These are phyloP conservation scores for Brachionus paranguensis DNA, from an alignment of 1,140 invertebrate genomes.

Conservation along the genomic window DNA sequence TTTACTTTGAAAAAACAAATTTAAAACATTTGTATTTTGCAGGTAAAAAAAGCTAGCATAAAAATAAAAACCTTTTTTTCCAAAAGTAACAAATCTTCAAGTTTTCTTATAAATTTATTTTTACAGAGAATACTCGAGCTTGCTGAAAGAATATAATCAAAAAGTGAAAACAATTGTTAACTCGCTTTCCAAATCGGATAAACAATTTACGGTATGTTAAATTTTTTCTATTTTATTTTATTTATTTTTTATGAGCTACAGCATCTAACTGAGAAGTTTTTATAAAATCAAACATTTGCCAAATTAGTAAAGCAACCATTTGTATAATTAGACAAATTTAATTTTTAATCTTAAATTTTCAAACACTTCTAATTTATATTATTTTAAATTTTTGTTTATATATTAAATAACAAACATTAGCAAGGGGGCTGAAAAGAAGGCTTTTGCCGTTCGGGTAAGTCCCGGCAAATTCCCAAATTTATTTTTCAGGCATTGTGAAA, in stretches of 20 bases:
- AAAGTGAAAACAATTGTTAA: constrained; percentile 28
- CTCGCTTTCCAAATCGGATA: constrained; percentile 23
- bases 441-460: too few relatives aligned
- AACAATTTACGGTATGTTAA: constrained; percentile 22
- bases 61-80: constrained; percentile 1
- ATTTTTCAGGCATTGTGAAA: too few relatives aligned
- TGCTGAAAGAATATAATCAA: constrained; percentile 30
- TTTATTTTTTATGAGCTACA: neutral
- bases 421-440: too few relatives aligned
- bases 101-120: neutral
- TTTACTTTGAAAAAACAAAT: neutral
- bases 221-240: neutral
- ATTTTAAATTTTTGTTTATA: too few relatives aligned
- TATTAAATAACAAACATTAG: too few relatives aligned
- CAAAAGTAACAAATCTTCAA: neutral
- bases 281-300: neutral
- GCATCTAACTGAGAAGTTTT: neutral
- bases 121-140: constrained; percentile 9
- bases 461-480: too few relatives aligned
- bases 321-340: too few relatives aligned
- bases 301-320: neutral
- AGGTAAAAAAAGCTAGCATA: neutral
- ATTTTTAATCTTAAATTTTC: too few relatives aligned
- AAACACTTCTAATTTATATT: too few relatives aligned
- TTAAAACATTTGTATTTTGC: neutral